Evolutionary conservation across 2,113 vertebrate genomes (phyloP).

Genomic region (Tyrannus savana): DNA sequence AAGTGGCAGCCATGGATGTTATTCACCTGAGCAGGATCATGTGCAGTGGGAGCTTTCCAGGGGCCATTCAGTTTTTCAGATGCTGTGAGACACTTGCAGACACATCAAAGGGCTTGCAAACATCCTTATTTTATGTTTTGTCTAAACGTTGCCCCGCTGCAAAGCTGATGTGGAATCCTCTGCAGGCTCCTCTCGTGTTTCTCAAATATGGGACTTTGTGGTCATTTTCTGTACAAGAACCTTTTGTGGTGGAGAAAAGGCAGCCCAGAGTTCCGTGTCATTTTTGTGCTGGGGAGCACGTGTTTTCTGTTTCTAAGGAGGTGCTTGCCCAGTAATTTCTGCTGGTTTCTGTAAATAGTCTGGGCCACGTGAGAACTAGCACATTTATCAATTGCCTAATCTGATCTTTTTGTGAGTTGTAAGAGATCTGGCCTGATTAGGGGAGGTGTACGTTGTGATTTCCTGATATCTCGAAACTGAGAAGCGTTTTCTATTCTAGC

Average conservation of each 20-base stretch:
- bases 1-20: background rate
- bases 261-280: background rate
- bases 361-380: background rate
- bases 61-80: background rate
- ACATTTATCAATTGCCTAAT: background rate
- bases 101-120: background rate
- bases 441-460: background rate
- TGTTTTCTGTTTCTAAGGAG: background rate
- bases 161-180: background rate
- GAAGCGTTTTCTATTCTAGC: slow-evolving; percentile 1
- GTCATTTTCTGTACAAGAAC: background rate
- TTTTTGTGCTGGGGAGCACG: background rate
- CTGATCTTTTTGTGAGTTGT: background rate
- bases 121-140: background rate
- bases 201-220: background rate
- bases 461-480: slow-evolving; percentile 19
- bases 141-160: background rate
- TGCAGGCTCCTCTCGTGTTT: background rate
- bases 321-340: background rate
- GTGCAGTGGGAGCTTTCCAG: background rate
- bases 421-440: background rate
- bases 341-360: background rate
- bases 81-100: background rate
- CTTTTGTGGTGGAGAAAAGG: background rate
- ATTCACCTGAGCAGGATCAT: background rate